Percentiles rank a stretch among this genome's conserved stretches.
phyloP scores from a whole-genome alignment of 1,140 invertebrate species.

The Myzus persicae region DNA sequence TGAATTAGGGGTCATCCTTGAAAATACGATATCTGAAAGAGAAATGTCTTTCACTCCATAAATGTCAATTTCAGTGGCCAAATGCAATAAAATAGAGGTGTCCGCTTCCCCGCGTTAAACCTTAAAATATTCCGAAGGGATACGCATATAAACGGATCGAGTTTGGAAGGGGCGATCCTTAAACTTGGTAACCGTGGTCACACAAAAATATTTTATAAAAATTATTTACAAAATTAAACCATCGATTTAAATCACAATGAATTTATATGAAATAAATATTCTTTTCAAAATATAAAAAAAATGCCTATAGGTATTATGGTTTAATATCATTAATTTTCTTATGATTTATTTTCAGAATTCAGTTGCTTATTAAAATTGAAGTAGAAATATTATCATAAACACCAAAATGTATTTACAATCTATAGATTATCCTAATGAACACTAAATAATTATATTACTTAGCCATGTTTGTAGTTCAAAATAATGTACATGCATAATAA shows the following conservation, averaged over 20 bases:
- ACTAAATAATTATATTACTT: no score
- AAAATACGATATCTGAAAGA: slow-evolving; percentile 44
- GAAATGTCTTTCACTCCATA: slow-evolving; percentile 56
- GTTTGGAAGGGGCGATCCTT: background rate
- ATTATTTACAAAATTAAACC: background rate
- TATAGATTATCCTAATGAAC: no score
- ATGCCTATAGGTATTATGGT: background rate
- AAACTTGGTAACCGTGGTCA: background rate
- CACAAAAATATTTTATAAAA: background rate
- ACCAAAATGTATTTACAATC: no score
- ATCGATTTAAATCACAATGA: background rate
- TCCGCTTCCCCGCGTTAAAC: slow-evolving; percentile 4
- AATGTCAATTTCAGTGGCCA: slow-evolving; percentile 55
- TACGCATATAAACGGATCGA: background rate
- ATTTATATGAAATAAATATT: background rate
- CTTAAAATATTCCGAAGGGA: slow-evolving; percentile 57
- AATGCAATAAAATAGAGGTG: slow-evolving; percentile 58
- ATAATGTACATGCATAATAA: no score
- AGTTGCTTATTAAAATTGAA: no score
- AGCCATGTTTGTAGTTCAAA: no score
- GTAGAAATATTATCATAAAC: no score
- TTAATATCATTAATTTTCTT: no score
- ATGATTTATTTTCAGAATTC: no score
- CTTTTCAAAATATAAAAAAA: background rate
- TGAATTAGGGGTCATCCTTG: slow-evolving; percentile 13